phyloP scores from a whole-genome alignment of 2,797 vertebrate species.

The Antrozous pallidus region DNA sequence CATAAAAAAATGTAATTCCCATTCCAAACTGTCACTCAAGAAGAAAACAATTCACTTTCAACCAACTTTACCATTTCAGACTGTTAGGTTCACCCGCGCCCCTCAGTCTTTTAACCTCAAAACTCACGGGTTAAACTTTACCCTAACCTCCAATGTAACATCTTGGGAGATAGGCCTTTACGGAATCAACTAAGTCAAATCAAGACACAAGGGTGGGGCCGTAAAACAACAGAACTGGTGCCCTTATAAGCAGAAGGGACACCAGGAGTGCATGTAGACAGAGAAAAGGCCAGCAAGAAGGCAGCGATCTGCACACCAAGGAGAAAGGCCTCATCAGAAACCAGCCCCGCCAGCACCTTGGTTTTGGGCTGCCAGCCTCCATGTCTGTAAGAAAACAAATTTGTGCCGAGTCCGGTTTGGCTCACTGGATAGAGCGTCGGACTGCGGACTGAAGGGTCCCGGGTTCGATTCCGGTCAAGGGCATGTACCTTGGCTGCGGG shows the following conservation, averaged over 20 bases:
- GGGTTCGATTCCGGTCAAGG: too few relatives aligned
- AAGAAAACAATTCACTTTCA: neutral
- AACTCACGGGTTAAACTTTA: neutral
- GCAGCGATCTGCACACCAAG: neutral
- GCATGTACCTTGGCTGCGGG: too few relatives aligned
- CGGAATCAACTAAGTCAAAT: neutral
- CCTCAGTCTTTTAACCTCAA: too few relatives aligned
- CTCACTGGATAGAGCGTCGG: too few relatives aligned
- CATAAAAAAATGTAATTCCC: neutral
- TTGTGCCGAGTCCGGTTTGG: too few relatives aligned
- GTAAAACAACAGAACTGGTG: neutral
- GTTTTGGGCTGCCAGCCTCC: neutral
- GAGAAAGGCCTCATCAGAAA: neutral
- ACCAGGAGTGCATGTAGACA: neutral
- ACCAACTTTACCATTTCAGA: neutral
- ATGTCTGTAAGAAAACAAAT: neutral
- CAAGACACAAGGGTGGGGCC: neutral
- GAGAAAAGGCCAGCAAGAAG: neutral
- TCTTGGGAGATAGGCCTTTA: neutral
- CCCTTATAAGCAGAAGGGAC: neutral
- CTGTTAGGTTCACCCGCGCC: neutral
- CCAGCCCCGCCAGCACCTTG: neutral
- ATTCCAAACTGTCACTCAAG: neutral
- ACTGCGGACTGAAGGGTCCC: too few relatives aligned
- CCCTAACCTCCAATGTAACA: neutral